Conservation (phyloP, 2,113 vertebrate genomes). For the crab-eating macaque (Macaca fascicularis) region T2T-MFA8v1.1 NC_088387.1:22119501-22120000, state of each 20-base stretch:
- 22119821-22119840: not conserved
- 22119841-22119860: not conserved
- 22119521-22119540: not conserved
- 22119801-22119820: not conserved
- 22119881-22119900: not conserved
- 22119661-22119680: not conserved
- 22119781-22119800: not conserved
- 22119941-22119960: not conserved
- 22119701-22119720: not conserved
- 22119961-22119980: not conserved
- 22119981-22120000: not conserved
- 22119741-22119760: not conserved
- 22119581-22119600: not conserved
- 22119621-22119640: not conserved
- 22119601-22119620: not conserved
- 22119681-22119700: not conserved
- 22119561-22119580: not conserved
- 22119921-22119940: not conserved
- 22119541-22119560: not conserved
- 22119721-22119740: not conserved
- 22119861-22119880: not conserved
- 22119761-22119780: not conserved
- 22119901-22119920: not conserved
- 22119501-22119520: too few relatives aligned
- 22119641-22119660: not conserved